Evolutionary conservation across 2,888 invertebrate species (phyloP).

Genomic region (Tenthredo notha): DNA sequence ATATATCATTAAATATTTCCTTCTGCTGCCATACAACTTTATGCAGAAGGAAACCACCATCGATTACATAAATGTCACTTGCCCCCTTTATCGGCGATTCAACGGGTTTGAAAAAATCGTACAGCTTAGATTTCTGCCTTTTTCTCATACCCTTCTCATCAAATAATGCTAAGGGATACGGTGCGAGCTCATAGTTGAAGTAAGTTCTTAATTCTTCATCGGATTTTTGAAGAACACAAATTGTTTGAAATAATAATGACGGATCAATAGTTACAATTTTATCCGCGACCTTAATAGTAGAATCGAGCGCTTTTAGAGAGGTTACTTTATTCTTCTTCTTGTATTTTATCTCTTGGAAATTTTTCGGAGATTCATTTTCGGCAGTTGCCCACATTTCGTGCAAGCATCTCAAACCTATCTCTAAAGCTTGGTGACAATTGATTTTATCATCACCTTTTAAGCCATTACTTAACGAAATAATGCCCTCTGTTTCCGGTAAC

Average conservation of each 20-base stretch:
- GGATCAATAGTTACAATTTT: conserved; percentile 65
- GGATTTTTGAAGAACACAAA: conserved; percentile 54
- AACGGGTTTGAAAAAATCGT: conserved; percentile 64
- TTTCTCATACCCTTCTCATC: conserved; percentile 57
- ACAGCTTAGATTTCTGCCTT: conserved; percentile 53
- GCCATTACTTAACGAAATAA: conserved; percentile 53
- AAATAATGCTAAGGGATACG: conserved; percentile 58
- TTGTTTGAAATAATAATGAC: conserved; percentile 56
- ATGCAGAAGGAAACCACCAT: conserved; percentile 55
- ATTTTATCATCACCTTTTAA: conserved; percentile 44
- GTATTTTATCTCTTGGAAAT: conserved; percentile 66
- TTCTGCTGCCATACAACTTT: conserved; percentile 52
- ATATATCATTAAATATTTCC: conserved; percentile 51
- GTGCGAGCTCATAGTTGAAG: conserved; percentile 56
- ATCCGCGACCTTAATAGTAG: conserved; percentile 69
- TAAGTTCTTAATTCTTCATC: conserved; percentile 52
- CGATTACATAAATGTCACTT: conserved; percentile 40
- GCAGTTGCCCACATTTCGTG: conserved; percentile 3
- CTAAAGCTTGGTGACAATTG: conserved; percentile 54
- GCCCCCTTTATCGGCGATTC: not conserved
- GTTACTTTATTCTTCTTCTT: conserved; percentile 70
- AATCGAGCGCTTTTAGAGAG: conserved; percentile 68
- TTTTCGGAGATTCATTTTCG: not conserved
- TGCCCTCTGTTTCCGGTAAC: conserved; percentile 43
- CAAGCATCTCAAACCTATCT: conserved; percentile 35